These are phyloP conservation scores for Zaprionus tsacasi DNA, from an alignment of 1,140 invertebrate species.

Conservation along the genomic window DNA sequence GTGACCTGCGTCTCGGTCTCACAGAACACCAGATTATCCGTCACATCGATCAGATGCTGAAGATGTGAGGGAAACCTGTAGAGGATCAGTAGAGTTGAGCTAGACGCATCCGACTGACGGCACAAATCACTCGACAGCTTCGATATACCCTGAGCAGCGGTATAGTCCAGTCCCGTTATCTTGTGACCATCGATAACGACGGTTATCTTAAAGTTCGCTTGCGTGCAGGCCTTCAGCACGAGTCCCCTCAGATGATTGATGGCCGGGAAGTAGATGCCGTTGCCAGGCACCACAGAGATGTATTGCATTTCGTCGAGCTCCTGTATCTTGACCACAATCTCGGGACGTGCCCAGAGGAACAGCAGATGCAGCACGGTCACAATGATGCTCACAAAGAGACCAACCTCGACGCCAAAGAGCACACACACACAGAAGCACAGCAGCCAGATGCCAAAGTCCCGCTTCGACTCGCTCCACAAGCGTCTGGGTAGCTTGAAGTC, in stretches of 20 bases:
- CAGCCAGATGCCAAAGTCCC: constrained; percentile 88
- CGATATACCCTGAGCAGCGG: constrained; percentile 84
- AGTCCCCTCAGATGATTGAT: constrained; percentile 86
- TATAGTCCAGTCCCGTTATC: constrained; percentile 88
- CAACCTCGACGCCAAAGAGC: constrained; percentile 92
- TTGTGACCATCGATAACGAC: constrained; percentile 87
- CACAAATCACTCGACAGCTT: constrained; percentile 74
- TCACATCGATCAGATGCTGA: constrained; percentile 71
- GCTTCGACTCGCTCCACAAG: constrained; percentile 90
- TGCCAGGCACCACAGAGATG: constrained; percentile 86
- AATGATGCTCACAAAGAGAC: constrained; percentile 94
- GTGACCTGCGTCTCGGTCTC: constrained; percentile 64
- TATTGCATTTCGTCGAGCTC: constrained; percentile 85
- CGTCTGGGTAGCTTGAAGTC: constrained; percentile 88
- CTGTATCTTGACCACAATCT: constrained; percentile 87
- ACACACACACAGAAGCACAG: constrained; percentile 92
- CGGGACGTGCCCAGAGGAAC: constrained; percentile 92
- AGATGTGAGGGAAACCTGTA: constrained; percentile 62
- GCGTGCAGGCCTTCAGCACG: constrained; percentile 85
- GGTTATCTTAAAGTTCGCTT: constrained; percentile 83
- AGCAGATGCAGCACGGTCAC: constrained; percentile 92
- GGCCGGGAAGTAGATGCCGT: constrained; percentile 88
- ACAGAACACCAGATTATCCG: constrained; percentile 76
- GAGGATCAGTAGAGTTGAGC: constrained; percentile 64
- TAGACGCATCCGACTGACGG: constrained; percentile 55